These are phyloP conservation scores for Distichodus sexfasciatus DNA, from an alignment of 2,797 vertebrate genomes.

Conservation along the genomic window DNA sequence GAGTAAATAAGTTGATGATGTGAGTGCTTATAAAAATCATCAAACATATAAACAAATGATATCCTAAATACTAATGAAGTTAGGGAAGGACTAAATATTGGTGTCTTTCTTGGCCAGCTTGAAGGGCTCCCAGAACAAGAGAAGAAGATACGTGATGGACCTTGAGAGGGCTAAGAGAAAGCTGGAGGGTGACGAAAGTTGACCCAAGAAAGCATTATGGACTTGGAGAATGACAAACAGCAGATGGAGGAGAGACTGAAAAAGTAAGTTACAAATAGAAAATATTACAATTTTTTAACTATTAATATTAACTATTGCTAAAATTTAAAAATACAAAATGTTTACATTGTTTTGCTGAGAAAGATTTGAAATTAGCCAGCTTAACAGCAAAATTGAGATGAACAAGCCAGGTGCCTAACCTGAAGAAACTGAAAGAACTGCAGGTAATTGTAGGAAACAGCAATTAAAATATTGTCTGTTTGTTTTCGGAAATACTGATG, in stretches of 20 bases:
- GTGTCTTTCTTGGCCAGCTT: constrained; percentile 57
- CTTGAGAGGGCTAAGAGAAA: constrained; percentile 77
- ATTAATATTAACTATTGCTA: not conserved
- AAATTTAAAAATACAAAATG: not conserved
- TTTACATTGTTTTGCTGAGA: constrained; percentile 58
- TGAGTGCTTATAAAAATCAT: constrained; percentile 58
- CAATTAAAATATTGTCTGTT: not conserved
- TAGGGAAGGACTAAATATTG: not conserved
- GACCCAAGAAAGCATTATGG: constrained; percentile 79
- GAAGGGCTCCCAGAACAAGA: constrained; percentile 80
- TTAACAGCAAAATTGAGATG: constrained; percentile 79
- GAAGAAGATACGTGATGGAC: constrained; percentile 80
- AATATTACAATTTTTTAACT: not conserved
- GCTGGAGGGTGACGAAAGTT: constrained; percentile 74
- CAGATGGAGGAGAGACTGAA: constrained; percentile 78
- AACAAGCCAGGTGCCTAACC: constrained; percentile 74
- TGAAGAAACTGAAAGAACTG: constrained; percentile 83
- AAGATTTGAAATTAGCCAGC: constrained; percentile 80
- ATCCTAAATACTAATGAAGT: not conserved
- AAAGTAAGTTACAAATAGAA: constrained; percentile 66
- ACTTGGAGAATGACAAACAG: constrained; percentile 74
- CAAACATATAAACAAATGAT: too few species aligned
- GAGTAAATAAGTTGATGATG: constrained; percentile 76
- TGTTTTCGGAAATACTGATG: too few species aligned
- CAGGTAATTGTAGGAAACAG: constrained; percentile 61